phyloP scores from a whole-genome alignment of 2,113 vertebrate species.

The Pica pica region DNA sequence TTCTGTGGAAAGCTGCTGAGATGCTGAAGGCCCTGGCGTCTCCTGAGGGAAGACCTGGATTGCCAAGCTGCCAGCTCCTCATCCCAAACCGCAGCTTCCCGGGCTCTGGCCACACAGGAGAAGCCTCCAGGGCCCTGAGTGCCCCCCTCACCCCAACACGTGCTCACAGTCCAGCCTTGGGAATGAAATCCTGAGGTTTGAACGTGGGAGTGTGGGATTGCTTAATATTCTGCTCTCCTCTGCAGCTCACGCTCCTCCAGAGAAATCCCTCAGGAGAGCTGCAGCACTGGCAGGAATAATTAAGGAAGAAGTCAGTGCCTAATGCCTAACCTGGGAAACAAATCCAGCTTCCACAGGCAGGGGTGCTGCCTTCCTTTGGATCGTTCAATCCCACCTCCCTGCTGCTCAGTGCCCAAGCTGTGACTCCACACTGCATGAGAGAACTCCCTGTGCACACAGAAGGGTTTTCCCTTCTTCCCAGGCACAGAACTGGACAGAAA shows the following conservation, averaged over 20 bases:
- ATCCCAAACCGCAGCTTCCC: background rate
- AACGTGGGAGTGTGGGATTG: background rate
- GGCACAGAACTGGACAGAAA: background rate
- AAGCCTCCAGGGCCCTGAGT: background rate
- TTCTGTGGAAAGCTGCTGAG: background rate
- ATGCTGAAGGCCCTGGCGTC: background rate
- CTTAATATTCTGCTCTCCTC: background rate
- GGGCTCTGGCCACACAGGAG: background rate
- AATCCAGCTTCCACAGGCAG: background rate
- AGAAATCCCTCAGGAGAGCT: background rate
- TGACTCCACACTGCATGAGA: background rate
- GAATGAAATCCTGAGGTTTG: background rate
- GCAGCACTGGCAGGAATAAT: background rate
- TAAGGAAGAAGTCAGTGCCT: background rate
- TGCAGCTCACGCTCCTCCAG: background rate
- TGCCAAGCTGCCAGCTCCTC: background rate
- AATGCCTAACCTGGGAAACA: background rate
- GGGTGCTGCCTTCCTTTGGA: background rate
- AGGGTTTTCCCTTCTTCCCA: background rate
- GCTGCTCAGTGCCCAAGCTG: background rate
- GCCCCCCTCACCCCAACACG: background rate
- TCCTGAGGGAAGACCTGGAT: background rate
- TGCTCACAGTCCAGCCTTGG: background rate
- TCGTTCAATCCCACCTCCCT: fast-evolving
- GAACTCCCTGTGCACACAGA: background rate